Base-by-base conservation (phyloP, 2,797 vertebrate species). In the Sebastes cheni region DNA sequence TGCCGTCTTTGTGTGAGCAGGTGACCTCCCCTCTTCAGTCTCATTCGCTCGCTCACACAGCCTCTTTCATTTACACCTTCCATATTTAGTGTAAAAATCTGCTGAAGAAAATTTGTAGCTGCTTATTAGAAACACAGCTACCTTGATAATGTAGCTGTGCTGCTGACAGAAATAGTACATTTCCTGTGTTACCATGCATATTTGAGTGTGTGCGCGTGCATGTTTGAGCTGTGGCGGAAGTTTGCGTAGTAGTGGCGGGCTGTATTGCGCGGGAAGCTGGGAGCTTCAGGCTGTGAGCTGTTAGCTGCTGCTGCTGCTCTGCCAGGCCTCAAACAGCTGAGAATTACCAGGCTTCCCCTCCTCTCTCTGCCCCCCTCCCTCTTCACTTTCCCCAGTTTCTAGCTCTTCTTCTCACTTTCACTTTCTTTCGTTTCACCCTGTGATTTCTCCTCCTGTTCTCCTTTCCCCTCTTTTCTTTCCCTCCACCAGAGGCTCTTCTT, bases 1-100 rank as follows among this genome's bases (percentile, higher is more conserved):
- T 92, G 91, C 90, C 4, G 82, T 92, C 92, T 93, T 90, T 93
- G 88, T 93, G 75, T 85, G 89, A 91, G 89, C 79, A 83, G 90
- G 89, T 91, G 86, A 91, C 91, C 88, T 61, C 89, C 89, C 62
- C 75, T 71, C 58, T 68, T 59, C 59, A 1, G 22, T 61, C 66
- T 73, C 66, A 74, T 86, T 77, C 23, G 25, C 71, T 61, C 29
- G 6, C 80, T 72, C 68, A 67, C 61, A 71, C 72, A 18, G 67
- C 18, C 72, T 84, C 58, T 73, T 61, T 76, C 32, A 42, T 79
- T 6, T 75, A 71, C 58, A 36, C n/a, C 29, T 54, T 54, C 55
- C 25, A 36, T 46, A 4, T 79, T 64, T 34, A 82, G 59, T 50
- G 69, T 77, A 27, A 46, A 67, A 39, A 67, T 70, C 6, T 50